Base-by-base conservation (phyloP, 2,113 vertebrate genomes). In the Puntigrus tetrazona region DNA sequence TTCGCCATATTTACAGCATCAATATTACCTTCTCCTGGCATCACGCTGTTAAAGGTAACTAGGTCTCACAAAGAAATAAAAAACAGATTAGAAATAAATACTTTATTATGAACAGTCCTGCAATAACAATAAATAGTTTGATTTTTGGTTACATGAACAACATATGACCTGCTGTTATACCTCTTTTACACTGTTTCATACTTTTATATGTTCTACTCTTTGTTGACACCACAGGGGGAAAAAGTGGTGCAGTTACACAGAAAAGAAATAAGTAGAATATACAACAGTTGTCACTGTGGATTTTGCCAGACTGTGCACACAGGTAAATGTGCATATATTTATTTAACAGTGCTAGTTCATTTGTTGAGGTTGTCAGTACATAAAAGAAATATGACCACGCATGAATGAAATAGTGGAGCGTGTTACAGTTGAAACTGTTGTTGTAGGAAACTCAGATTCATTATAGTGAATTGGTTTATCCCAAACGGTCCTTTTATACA, bases 81-180 rank as follows among this genome's bases (percentile, higher is more conserved):
- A 52, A 18, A 0, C 55, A 41, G 16, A 25, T 31, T 45, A 22
- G 57, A 45, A 63, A 63, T 79, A 61, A 45, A 29, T 63, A 41
- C 63, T 78, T 79, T 63, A 63, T 61, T 29, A 29, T 29, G 45
- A 79, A 61, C 22, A 63, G 29, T 79, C 14, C 0, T 18, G n/a
- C n/a, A 45, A 41, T n/a, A n/a, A 79, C 36, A 79, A 78, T 63
- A 79, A 79, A 79, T 79, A 79, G 22, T 43, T 43, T 79, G 1
- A 8, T 7, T 61, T 59, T 41, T 20, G 13, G 25, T n/a, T n/a
- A n/a, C n/a, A n/a, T n/a, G n/a, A n/a, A n/a, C n/a, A n/a, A n/a
- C n/a, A n/a, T n/a, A 27, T 80, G 8, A 65, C 41, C 59, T 45
- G 18, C 11, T 65, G 27, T 20, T 20, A n/a, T n/a, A n/a, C n/a